Conservation (phyloP, 1,140 invertebrate genomes). For the Solenopsis invicta region DNA sequence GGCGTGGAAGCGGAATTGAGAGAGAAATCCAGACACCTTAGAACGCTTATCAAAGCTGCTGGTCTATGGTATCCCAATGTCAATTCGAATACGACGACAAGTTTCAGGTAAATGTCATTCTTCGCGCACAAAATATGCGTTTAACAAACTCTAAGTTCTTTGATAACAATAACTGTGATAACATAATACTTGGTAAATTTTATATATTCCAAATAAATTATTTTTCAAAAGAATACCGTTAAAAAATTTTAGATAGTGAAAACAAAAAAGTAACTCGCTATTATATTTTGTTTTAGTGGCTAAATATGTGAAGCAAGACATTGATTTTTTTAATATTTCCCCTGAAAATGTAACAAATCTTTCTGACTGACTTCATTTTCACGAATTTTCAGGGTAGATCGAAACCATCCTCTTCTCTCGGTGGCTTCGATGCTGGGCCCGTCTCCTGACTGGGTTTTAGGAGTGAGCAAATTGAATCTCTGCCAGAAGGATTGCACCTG, state of each 20-base stretch:
- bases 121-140: not conserved
- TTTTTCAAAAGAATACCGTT: not conserved
- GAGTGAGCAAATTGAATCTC: slow-evolving; percentile 94
- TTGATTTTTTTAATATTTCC: slow-evolving; percentile 6
- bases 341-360: not conserved
- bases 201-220: not conserved
- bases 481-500: slow-evolving; percentile 96
- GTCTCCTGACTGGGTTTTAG: slow-evolving; percentile 98
- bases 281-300: not conserved
- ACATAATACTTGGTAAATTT: not conserved
- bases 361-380: not conserved
- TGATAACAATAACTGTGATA: not conserved
- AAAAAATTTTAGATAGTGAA: not conserved
- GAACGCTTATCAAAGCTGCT: slow-evolving; percentile 97
- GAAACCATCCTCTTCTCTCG: slow-evolving; percentile 95
- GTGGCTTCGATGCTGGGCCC: slow-evolving; percentile 98
- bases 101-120: slow-evolving; percentile 88
- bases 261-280: not conserved
- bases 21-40: slow-evolving; percentile 92
- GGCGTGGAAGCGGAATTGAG: slow-evolving; percentile 97
- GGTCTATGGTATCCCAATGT: slow-evolving; percentile 98
- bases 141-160: not conserved
- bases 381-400: slow-evolving; percentile 90
- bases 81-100: slow-evolving; percentile 94
- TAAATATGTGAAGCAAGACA: not conserved